Evolutionary conservation across 2,113 vertebrate species (phyloP).

Genomic region (Uropsilus gracilis): DNA sequence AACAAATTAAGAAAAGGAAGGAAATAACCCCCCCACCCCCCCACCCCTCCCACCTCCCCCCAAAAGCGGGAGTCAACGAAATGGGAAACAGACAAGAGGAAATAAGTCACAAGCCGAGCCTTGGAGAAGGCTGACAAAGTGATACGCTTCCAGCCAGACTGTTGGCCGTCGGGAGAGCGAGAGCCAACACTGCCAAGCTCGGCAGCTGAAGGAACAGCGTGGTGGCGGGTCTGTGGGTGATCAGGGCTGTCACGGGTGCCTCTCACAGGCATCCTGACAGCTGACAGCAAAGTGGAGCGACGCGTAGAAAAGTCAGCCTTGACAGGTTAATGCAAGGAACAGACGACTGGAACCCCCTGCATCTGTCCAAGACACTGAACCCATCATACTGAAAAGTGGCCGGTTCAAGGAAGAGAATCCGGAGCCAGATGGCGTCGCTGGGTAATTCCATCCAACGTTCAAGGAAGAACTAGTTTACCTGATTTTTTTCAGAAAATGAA

Average conservation of each 20-base stretch:
- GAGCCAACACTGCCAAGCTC: background rate
- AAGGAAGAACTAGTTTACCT: background rate
- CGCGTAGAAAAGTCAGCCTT: background rate
- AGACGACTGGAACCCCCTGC: background rate
- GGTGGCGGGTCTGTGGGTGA: accelerated
- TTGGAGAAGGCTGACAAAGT: background rate
- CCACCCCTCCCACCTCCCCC: too few species aligned
- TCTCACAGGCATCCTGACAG: background rate
- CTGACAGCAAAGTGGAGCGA: background rate
- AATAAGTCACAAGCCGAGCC: background rate
- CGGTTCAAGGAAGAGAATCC: background rate
- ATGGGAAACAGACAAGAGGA: background rate
- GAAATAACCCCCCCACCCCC: too few species aligned
- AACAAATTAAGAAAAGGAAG: background rate
- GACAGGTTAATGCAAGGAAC: background rate
- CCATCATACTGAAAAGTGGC: background rate
- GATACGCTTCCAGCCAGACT: background rate
- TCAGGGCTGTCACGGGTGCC: accelerated
- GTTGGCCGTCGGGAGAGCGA: background rate
- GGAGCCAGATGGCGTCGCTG: background rate
- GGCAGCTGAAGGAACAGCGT: accelerated
- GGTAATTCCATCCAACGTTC: background rate
- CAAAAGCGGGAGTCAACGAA: background rate
- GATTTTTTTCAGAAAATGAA: background rate
- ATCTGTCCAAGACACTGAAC: background rate